Evolutionary conservation across 2,888 invertebrate genomes (phyloP).

Genomic region (Volucella bombylans): DNA sequence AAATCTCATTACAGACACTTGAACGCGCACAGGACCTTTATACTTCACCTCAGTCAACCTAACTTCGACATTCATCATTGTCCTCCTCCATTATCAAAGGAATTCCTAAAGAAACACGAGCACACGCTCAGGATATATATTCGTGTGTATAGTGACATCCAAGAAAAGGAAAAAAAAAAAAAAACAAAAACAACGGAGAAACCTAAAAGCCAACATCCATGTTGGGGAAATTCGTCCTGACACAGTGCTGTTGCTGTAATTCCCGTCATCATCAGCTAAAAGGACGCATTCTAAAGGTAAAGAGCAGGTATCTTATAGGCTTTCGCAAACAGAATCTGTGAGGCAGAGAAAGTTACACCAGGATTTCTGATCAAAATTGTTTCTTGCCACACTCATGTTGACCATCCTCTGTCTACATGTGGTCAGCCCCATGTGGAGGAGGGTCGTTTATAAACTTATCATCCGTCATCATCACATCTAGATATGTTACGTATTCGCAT

Average conservation of each 20-base stretch:
- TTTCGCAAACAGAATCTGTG: conserved; percentile 12
- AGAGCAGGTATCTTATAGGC: conserved; percentile 60
- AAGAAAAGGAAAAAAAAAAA: too few relatives aligned
- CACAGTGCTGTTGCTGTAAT: conserved; percentile 66
- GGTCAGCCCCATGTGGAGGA: conserved; percentile 23
- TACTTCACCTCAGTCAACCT: conserved; percentile 22
- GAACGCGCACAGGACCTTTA: conserved; percentile 20
- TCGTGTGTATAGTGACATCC: too few relatives aligned
- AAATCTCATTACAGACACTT: conserved; percentile 42
- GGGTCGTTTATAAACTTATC: conserved; percentile 17
- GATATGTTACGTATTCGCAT: background rate
- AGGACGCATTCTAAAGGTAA: conserved; percentile 72
- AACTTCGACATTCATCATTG: conserved; percentile 38
- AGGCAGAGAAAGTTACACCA: conserved; percentile 30
- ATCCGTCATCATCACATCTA: conserved; percentile 1
- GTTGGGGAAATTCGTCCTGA: conserved; percentile 60
- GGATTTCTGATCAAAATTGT: conserved; percentile 39
- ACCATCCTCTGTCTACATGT: conserved; percentile 1
- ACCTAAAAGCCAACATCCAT: conserved; percentile 52
- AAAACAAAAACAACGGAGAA: conserved; percentile 8
- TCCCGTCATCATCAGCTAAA: conserved; percentile 61
- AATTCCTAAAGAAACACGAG: background rate
- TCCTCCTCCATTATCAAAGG: background rate
- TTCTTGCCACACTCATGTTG: conserved; percentile 3
- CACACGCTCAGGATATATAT: conserved; percentile 6